Evolutionary conservation across 1,140 invertebrate genomes (phyloP), one percentile per base, ranked within the genome.

Genomic region (Macrocentrus cingulum): DNA sequence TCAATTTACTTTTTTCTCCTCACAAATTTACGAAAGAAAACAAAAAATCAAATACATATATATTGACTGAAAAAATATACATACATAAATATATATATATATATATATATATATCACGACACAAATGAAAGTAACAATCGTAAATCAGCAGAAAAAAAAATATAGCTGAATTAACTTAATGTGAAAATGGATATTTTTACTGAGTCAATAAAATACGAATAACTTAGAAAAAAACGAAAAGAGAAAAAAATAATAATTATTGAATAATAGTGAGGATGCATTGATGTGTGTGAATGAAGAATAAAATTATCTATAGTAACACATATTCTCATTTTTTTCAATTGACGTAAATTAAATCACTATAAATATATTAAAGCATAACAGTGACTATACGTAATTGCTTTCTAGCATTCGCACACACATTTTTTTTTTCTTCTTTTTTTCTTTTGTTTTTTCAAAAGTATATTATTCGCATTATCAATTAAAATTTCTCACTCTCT

Each of bases 311-410:
- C 62, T 66, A 69, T 70, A 69, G 61, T 69, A 68, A 69, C 66
- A 69, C 64, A 69, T 70, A 56, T 60, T 67, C 3, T 67, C 49
- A 25, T 34, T 49, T 39, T 44, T 51, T 55, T 71, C 67, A 68
- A 71, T 70, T 61, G 60, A 68, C 70, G 51, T 70, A 71, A 61
- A 65, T 68, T 62, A 66, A 72, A 70, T 70, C 46, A 66, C 69
- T 72, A 72, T 63, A 72, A 70, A 70, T 72, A 72, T 64, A 72
- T 71, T 70, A 71, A 71, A 71, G 69, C 69, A 71, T 72, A 72
- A 72, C 69, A 72, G 65, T 72, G 68, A 72, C 69, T 72, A 70
- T 67, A 68, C 68, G 67, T 68, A 64, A 54, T 60, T 63, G 52
- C 54, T 55, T 44, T 16, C 52, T 44, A 15, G 19, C 34, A 11